Evolutionary conservation across 2,113 vertebrate genomes (phyloP).

Genomic region (Gnathonemus longibarbis): DNA sequence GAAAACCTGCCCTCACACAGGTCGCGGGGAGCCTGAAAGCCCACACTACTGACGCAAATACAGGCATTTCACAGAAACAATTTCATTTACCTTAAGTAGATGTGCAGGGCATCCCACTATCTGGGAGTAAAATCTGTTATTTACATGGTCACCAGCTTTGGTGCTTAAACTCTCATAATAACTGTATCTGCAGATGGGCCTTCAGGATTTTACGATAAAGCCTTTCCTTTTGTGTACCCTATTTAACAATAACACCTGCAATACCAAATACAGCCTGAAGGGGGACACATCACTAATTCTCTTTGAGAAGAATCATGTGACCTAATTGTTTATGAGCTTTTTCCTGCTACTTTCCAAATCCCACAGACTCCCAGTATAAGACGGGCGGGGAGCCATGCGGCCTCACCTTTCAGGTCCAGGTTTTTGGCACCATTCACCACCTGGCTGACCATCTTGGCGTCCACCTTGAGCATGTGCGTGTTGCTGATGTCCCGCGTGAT

Average conservation of each 20-base stretch:
- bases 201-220: background rate
- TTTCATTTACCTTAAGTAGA: background rate
- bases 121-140: background rate
- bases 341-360: background rate
- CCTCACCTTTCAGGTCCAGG: slow-evolving; percentile 92
- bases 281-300: background rate
- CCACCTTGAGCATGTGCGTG: slow-evolving; percentile 91
- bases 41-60: background rate
- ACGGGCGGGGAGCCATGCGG: no score
- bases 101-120: background rate
- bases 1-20: background rate
- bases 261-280: background rate
- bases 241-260: background rate
- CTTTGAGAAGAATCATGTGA: background rate
- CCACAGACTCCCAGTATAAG: background rate
- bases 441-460: slow-evolving; percentile 87
- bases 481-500: slow-evolving; percentile 88
- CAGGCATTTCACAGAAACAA: background rate
- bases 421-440: slow-evolving; percentile 97
- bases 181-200: background rate
- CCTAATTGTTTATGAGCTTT: background rate
- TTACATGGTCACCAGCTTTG: background rate
- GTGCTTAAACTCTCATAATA: background rate
- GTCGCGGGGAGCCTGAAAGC: background rate
- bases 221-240: background rate